Base-by-base conservation (phyloP, 2,113 vertebrate genomes). In the Fukomys damarensis region DNA sequence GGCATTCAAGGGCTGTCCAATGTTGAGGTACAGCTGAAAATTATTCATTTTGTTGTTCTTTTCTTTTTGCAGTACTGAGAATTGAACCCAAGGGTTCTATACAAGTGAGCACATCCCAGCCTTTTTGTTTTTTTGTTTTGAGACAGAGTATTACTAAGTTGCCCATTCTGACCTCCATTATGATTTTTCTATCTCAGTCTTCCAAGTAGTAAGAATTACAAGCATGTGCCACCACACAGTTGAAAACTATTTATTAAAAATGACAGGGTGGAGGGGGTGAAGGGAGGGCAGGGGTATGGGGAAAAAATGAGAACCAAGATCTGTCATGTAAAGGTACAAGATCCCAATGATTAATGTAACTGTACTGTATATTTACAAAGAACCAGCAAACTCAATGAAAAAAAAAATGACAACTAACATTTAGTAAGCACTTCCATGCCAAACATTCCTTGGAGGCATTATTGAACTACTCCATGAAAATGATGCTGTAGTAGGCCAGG, bases 201-300 rank as follows among this genome's bases (percentile, higher is more conserved):
- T 20, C 49, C 28, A 79, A 35, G 49, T 54, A n/a, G 76, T 35
- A 52, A 32, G 17, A 35, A 54, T 79, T 35, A 54, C 11, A 79
- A 54, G 32, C 46, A 32, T 19, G 76, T 10, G 12, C 16, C 49
- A 35, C 30, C 72, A 5, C 35, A 32, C 32, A 74, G 28, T 43
- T 59, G 13, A 61, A 93, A 91, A 52, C 11, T 43, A 56, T 68
- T 94, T 87, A 59, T 86, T 86, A 82, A 61, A 77, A 91, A 77
- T 58, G 76, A 43, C 16, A 54, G 52, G n/a, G n/a, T n/a, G n/a
- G n/a, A n/a, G n/a, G n/a, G n/a, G n/a, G n/a, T n/a, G n/a, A n/a
- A n/a, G n/a, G n/a, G n/a, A n/a, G n/a, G n/a, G n/a, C n/a, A n/a
- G n/a, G n/a, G n/a, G n/a, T n/a, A n/a, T n/a, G n/a, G n/a, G n/a